Conservation (phyloP, 2,797 vertebrate genomes). For the Scleropages formosus region DNA sequence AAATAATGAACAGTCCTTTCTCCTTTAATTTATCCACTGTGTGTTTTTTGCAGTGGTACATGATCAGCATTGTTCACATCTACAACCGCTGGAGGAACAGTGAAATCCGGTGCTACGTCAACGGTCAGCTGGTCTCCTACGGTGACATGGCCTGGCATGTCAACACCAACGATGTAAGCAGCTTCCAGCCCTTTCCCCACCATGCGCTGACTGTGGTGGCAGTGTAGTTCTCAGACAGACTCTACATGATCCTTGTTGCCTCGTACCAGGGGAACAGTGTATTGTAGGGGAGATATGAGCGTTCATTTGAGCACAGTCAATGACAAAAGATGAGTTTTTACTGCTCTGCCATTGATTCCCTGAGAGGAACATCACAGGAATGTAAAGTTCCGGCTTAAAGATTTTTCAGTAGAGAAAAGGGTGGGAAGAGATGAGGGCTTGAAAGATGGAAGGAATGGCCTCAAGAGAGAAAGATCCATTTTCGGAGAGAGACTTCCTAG, state of each 20-base stretch:
- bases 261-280: conserved; percentile 27
- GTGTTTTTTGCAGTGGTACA: conserved; percentile 83
- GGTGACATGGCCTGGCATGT: conserved; percentile 99
- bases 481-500: too few relatives aligned
- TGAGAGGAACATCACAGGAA: conserved; percentile 29
- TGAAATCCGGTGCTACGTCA: conserved; percentile 95
- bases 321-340: conserved; percentile 39
- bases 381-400: conserved; percentile 44
- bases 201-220: not conserved
- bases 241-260: conserved; percentile 30
- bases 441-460: conserved; percentile 29
- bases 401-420: conserved; percentile 40
- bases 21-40: not conserved
- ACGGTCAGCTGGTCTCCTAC: conserved; percentile 94
- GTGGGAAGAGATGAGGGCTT: conserved; percentile 19
- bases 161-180: conserved; percentile 94
- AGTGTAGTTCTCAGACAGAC: not conserved
- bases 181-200: not conserved
- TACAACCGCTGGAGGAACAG: conserved; percentile 99
- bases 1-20: too few relatives aligned
- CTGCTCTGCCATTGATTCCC: conserved; percentile 38
- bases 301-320: conserved; percentile 28
- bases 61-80: conserved; percentile 98
- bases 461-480: conserved; percentile 21
- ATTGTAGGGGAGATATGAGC: conserved; percentile 12